These are phyloP conservation scores for Aleiodes alternator DNA, from an alignment of 2,888 invertebrate species.

Conservation along the genomic window DNA sequence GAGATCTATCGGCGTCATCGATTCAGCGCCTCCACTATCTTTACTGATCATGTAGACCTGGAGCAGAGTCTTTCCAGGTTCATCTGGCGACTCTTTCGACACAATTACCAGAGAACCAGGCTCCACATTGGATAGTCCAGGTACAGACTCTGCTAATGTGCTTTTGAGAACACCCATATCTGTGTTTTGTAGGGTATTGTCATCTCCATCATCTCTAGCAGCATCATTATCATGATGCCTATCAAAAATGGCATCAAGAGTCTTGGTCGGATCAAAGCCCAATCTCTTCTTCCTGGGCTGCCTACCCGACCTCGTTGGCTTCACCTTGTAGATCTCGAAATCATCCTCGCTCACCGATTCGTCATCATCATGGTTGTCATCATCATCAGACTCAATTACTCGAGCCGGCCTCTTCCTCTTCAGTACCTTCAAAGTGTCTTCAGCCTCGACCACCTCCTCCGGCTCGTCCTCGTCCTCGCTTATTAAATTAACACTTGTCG, in stretches of 20 bases:
- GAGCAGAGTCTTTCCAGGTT: slow-evolving; percentile 73
- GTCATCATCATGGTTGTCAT: background rate
- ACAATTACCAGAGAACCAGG: slow-evolving; percentile 78
- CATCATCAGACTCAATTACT: slow-evolving; percentile 6
- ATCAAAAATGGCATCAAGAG: background rate
- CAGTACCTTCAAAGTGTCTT: slow-evolving; percentile 36
- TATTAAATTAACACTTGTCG: slow-evolving; percentile 70
- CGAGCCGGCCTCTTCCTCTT: slow-evolving; percentile 40
- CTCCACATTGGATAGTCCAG: slow-evolving; percentile 69
- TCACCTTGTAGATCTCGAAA: slow-evolving; percentile 25
- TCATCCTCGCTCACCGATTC: slow-evolving; percentile 42
- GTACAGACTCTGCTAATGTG: slow-evolving; percentile 63
- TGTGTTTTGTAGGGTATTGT: background rate
- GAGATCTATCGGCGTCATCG: slow-evolving; percentile 70
- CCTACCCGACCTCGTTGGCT: slow-evolving; percentile 13
- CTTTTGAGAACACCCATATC: slow-evolving; percentile 61
- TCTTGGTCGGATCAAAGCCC: slow-evolving; percentile 58
- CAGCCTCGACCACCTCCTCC: slow-evolving; percentile 19
- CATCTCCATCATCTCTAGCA: slow-evolving; percentile 21
- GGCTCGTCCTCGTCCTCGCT: slow-evolving; percentile 53
- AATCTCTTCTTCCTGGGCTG: slow-evolving; percentile 3
- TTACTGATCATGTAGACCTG: slow-evolving; percentile 77
- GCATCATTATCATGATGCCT: background rate
- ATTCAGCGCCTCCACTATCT: slow-evolving; percentile 59
- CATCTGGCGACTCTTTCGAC: slow-evolving; percentile 73